Percentiles rank a stretch among this genome's conserved stretches.
Evolutionary conservation across 2,113 vertebrate genomes (phyloP).

Genomic region (Dicaeum eximium): DNA sequence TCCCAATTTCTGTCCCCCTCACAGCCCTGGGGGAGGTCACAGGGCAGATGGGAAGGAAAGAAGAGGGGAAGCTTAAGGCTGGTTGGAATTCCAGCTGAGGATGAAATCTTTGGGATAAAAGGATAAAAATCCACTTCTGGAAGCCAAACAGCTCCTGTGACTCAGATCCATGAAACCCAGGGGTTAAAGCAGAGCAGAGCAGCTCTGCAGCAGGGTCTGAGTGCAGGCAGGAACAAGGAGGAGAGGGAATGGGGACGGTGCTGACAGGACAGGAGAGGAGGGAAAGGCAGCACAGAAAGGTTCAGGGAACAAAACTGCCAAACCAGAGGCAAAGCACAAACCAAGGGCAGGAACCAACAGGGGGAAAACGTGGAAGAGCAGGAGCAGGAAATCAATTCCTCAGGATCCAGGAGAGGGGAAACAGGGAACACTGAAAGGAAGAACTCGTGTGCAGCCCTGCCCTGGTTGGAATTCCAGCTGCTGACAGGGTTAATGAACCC

Average conservation of each 20-base stretch:
- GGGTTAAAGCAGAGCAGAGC: not conserved
- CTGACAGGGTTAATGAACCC: not conserved
- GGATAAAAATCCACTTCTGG: not conserved
- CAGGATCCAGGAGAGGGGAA: not conserved
- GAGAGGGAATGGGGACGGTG: not conserved
- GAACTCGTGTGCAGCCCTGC: accelerated
- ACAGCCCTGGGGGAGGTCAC: not conserved
- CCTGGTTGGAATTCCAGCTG: accelerated
- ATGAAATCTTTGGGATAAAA: not conserved
- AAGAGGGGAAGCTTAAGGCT: not conserved
- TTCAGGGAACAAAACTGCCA: not conserved
- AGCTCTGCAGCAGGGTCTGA: not conserved
- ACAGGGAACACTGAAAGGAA: not conserved
- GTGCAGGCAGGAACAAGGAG: not conserved
- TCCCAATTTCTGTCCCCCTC: not conserved
- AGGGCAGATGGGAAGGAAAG: not conserved
- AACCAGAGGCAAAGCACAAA: not conserved
- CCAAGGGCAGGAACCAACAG: not conserved
- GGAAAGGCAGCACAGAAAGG: not conserved
- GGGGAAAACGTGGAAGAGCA: accelerated
- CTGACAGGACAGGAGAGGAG: not conserved
- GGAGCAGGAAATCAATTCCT: not conserved
- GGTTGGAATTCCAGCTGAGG: no score
- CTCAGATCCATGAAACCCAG: accelerated
- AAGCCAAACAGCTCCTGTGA: not conserved